phyloP scores from a whole-genome alignment of 1,140 invertebrate species.

The Andricus grossulariae region DNA sequence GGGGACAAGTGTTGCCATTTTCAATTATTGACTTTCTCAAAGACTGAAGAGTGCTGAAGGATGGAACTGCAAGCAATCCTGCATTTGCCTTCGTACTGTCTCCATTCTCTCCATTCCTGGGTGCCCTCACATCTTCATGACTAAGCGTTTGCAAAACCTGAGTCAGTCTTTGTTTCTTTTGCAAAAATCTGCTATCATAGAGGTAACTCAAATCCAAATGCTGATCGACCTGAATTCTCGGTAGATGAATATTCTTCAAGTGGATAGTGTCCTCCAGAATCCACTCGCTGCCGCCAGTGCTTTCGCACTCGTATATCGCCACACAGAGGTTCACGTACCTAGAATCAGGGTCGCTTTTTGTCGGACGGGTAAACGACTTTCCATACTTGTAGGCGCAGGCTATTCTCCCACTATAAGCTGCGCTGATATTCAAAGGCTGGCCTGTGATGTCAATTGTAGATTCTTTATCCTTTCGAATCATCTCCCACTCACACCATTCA shows the following conservation, averaged over 20 bases:
- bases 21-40: conserved; percentile 92
- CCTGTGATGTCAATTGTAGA: conserved; percentile 92
- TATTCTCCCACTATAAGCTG: conserved; percentile 97
- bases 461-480: conserved; percentile 88
- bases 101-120: conserved; percentile 71
- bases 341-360: conserved; percentile 86
- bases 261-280: conserved; percentile 98
- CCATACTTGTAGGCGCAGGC: conserved; percentile 97
- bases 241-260: conserved; percentile 90
- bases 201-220: conserved; percentile 89
- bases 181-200: conserved; percentile 87
- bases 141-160: conserved; percentile 81
- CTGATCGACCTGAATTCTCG: conserved; percentile 86
- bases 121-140: conserved; percentile 76
- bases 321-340: conserved; percentile 95
- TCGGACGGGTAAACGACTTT: conserved; percentile 88
- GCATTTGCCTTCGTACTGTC: conserved; percentile 65
- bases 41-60: conserved; percentile 93
- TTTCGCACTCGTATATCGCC: conserved; percentile 99
- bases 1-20: conserved; percentile 91
- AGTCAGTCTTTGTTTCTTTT: conserved; percentile 85
- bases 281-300: conserved; percentile 98
- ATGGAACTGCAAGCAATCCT: conserved; percentile 90
- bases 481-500: conserved; percentile 92
- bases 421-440: conserved; percentile 94